Evolutionary conservation across 2,888 invertebrate genomes (phyloP), one percentile per base, ranked within the genome.

Genomic region (Aquatica leii): DNA sequence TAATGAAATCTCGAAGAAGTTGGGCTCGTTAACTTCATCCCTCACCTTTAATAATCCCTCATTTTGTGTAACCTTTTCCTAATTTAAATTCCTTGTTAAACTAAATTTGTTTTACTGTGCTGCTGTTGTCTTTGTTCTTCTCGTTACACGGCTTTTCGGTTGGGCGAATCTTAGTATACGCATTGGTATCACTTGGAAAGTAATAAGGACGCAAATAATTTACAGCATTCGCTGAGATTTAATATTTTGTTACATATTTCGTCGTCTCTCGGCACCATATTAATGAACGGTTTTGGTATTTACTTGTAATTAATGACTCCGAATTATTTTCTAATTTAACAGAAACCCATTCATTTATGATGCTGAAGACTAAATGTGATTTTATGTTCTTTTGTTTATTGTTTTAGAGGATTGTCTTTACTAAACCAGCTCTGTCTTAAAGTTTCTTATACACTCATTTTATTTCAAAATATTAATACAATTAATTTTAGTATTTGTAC

Each of bases 1-100:
- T 50, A 58, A 58, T 58, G 58, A 58, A 58, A 58, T 58, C 58
- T 58, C 41, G 40, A 58, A 58, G 58, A 58, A 50, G 50, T 58
- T 51, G 41, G 51, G 15, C 31, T 58, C 58, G 51, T 51, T 51
- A 58, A 51, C 51, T 58, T 31, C 51, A n/a, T 43, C 58, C 51
- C 40, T 51, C 41, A 37, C 51, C 49, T 58, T 58, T 51, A 58
- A 58, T 58, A 58, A 58, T 51, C 58, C 50, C 31, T 51, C 51
- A 50, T 50, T 51, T 51, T 37, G 18, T 20, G 51, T 40, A 41
- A 50, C 58, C 58, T 51, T 51, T 57, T 58, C 50, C 58, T 58
- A 58, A 58, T 58, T 58, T 58, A 58, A 58, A 58, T 58, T 58
- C 58, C 51, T 51, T 21, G 50, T 21, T 40, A 58, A 40, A 51